Percentiles rank a stretch among this genome's conserved stretches.
Conservation (phyloP, 2,113 vertebrate species). For the Orcinus orca region DNA sequence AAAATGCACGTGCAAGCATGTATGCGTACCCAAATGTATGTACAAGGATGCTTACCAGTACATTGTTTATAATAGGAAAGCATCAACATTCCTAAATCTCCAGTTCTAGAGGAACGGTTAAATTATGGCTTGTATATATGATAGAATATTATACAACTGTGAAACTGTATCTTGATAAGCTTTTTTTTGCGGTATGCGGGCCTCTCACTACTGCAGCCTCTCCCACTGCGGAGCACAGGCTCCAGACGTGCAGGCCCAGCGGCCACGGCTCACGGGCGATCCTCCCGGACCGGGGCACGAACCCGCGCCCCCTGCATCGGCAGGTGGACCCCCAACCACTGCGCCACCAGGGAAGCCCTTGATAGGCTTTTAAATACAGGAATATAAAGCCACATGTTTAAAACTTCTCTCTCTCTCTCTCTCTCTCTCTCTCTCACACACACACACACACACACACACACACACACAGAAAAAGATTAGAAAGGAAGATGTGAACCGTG, state of each 20-base stretch:
- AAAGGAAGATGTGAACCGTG: not conserved
- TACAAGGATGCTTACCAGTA: fast-evolving
- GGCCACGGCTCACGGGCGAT: no score
- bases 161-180: not conserved
- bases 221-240: no score
- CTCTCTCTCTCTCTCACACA: not conserved
- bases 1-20: fast-evolving
- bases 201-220: no score
- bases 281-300: no score
- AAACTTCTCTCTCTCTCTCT: not conserved
- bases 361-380: not conserved
- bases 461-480: not conserved
- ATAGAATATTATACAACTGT: not conserved
- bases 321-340: no score
- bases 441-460: not conserved
- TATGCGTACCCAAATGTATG: fast-evolving
- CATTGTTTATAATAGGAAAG: no score
- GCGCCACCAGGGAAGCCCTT: no score
- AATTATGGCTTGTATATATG: not conserved
- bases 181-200: not conserved
- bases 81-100: no score
- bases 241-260: no score
- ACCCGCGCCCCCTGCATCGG: no score
- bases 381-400: not conserved
- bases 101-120: not conserved